These are phyloP conservation scores for Leptatherina wallacei DNA, from an alignment of 2,797 vertebrate species.

Conservation along the genomic window DNA sequence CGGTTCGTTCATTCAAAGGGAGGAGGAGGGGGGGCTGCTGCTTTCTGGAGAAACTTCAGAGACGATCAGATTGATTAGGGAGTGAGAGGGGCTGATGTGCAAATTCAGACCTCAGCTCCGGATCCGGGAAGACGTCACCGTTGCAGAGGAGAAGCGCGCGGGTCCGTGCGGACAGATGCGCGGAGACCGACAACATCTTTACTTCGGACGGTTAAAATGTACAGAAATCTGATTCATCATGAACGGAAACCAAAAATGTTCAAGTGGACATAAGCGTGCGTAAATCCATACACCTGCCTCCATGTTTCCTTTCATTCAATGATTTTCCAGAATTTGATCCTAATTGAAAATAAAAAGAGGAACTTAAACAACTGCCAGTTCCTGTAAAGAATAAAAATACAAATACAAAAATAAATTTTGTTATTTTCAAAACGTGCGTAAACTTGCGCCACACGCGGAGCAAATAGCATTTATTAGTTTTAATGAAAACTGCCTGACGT, in stretches of 20 bases:
- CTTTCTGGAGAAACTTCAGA: slow-evolving; percentile 66
- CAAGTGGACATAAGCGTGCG: not conserved
- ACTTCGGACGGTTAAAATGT: not conserved
- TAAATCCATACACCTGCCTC: not conserved
- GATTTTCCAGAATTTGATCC: not conserved
- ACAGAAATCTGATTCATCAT: not conserved
- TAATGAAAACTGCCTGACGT: not conserved
- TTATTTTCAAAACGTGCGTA: not conserved
- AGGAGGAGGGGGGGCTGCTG: not conserved
- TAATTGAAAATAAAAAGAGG: not conserved
- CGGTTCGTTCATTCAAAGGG: slow-evolving; percentile 41
- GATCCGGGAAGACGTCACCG: slow-evolving; percentile 58
- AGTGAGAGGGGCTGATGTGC: slow-evolving; percentile 43
- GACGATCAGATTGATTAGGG: slow-evolving; percentile 36
- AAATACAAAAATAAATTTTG: not conserved
- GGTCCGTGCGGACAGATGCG: slow-evolving; percentile 3
- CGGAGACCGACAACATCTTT: not conserved
- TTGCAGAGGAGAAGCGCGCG: slow-evolving; percentile 43
- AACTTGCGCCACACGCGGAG: not conserved
- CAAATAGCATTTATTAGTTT: not conserved
- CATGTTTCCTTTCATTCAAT: not conserved
- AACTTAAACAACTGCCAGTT: not conserved
- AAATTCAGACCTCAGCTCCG: slow-evolving; percentile 52
- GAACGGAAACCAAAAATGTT: not conserved
- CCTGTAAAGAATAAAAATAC: not conserved